These are phyloP conservation scores for Phytoseiulus persimilis DNA, from an alignment of 2,888 invertebrate genomes.

Conservation along the genomic window DNA sequence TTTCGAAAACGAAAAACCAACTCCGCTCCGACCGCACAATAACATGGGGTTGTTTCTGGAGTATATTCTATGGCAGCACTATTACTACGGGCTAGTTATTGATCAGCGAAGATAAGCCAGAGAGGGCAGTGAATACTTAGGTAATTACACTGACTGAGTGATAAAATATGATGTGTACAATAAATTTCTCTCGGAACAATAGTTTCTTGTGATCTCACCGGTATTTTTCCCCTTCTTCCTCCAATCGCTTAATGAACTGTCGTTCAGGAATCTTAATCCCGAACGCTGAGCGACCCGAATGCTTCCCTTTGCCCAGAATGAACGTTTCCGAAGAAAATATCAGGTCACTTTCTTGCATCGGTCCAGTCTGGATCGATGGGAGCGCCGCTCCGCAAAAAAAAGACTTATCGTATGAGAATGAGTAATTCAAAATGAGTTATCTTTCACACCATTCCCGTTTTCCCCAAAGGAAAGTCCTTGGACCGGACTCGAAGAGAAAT, in stretches of 20 bases:
- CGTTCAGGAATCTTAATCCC: no score
- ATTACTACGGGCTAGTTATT: background rate
- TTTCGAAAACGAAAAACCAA: background rate
- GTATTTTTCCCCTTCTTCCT: no score
- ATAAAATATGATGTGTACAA: background rate
- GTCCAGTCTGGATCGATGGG: no score
- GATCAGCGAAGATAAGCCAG: background rate
- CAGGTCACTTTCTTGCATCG: no score
- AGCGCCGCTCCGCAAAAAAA: no score
- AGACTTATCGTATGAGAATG: no score
- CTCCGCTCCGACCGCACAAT: background rate
- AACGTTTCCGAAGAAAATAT: no score
- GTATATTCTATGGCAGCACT: background rate
- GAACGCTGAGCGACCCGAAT: no score
- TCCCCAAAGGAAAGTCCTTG: background rate
- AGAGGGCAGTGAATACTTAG: background rate
- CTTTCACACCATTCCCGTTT: background rate
- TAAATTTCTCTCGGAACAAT: background rate
- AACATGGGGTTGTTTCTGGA: background rate
- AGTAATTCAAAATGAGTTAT: no score
- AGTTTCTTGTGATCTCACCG: no score
- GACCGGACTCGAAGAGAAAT: background rate
- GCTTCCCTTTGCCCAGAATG: no score
- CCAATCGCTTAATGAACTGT: no score
- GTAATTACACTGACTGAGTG: background rate